phyloP scores from a whole-genome alignment of 2,113 vertebrate species.

The Pollachius pollachius region DNA sequence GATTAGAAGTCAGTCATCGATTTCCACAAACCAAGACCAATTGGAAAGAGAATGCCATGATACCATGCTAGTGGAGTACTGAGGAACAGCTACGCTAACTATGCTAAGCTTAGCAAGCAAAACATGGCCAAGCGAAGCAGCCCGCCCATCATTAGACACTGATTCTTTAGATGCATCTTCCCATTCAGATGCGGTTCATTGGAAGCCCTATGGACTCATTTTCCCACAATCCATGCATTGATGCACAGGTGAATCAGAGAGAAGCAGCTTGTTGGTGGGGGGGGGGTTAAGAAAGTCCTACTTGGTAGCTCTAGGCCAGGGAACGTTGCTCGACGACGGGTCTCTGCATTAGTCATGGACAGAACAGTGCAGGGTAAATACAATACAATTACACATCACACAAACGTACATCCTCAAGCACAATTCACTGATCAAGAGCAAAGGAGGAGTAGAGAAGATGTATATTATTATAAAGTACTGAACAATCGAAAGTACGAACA shows the following conservation, averaged over 20 bases:
- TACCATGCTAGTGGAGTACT: too few relatives aligned
- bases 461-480: too few relatives aligned
- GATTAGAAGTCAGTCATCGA: too few relatives aligned
- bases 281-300: constrained; percentile 59
- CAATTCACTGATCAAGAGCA: neutral
- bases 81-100: too few relatives aligned
- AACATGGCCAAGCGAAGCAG: too few relatives aligned
- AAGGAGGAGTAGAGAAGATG: too few relatives aligned
- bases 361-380: constrained; percentile 29
- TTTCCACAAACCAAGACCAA: too few relatives aligned
- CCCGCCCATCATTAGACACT: too few relatives aligned
- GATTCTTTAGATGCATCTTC: too few relatives aligned
- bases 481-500: too few relatives aligned
- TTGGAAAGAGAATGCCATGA: too few relatives aligned
- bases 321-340: constrained; percentile 68
- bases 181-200: constrained; percentile 20
- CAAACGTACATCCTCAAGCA: neutral
- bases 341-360: constrained; percentile 63
- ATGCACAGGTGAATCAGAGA: constrained; percentile 36
- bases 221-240: constrained; percentile 54
- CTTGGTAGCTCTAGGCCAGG: constrained; percentile 83
- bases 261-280: constrained; percentile 35
- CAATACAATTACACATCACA: constrained; percentile 11
- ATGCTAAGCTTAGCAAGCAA: too few relatives aligned
- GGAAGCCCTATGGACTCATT: constrained; percentile 49